Conservation (phyloP, 2,113 vertebrate species). For the Stegostoma tigrinum region DNA sequence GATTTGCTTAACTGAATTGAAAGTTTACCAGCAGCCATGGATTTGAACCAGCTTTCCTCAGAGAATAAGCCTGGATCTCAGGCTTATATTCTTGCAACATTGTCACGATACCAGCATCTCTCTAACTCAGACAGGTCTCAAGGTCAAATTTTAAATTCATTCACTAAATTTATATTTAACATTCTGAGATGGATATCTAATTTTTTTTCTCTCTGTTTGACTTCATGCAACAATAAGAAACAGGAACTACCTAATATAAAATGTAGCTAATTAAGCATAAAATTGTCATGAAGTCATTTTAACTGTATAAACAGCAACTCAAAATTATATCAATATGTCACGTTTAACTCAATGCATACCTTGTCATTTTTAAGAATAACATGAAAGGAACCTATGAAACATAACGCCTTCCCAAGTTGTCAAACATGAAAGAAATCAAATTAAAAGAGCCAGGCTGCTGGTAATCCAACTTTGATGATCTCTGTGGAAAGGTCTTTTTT, state of each 20-base stretch:
- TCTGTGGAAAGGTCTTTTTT: neutral
- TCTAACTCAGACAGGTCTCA: neutral
- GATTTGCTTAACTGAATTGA: too few species aligned
- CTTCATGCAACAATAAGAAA: neutral
- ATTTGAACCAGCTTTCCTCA: too few species aligned
- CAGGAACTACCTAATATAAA: neutral
- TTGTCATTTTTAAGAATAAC: neutral
- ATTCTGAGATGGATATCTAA: neutral
- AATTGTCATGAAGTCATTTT: constrained; percentile 24
- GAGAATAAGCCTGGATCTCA: too few species aligned
- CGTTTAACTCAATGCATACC: neutral
- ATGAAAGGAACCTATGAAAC: neutral
- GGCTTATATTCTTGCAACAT: too few species aligned
- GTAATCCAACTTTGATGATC: neutral
- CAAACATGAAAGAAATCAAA: neutral
- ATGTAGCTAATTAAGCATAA: neutral
- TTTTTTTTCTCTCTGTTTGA: neutral
- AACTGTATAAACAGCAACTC: neutral
- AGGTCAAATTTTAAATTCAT: constrained; percentile 10
- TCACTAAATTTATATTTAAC: neutral
- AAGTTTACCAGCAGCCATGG: too few species aligned
- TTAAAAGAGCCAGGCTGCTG: neutral
- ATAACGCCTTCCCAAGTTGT: neutral
- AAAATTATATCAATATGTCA: neutral
- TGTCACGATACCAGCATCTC: too few species aligned